A percentile compares a stretch with the other conserved stretches of the same genome.
Conservation (phyloP, 2,888 invertebrate genomes). For the Lysandra bellargus region DNA sequence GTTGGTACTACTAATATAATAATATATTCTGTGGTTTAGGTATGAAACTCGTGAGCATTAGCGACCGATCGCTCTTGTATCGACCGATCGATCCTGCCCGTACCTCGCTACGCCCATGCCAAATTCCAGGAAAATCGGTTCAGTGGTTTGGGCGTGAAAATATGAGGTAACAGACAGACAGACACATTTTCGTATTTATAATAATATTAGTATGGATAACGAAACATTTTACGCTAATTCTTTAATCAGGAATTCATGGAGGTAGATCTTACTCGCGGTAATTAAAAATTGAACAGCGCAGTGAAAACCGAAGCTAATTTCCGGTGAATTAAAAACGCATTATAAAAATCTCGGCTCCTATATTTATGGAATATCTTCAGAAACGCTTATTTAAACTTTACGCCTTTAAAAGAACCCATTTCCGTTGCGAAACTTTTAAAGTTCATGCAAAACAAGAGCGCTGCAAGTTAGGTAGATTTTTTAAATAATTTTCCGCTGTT, state of each 20-base stretch:
- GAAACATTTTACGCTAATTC: too few relatives aligned
- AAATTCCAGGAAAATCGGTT: too few relatives aligned
- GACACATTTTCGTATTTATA: too few relatives aligned
- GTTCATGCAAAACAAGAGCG: constrained; percentile 31
- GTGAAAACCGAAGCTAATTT: not conserved
- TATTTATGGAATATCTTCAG: constrained; percentile 30
- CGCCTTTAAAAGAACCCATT: constrained; percentile 26
- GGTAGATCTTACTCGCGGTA: not conserved
- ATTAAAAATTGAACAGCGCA: not conserved
- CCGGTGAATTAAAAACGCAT: not conserved
- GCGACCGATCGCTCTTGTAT: too few relatives aligned
- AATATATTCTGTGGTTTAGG: too few relatives aligned
- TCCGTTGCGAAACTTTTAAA: constrained; percentile 24
- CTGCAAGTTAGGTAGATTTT: constrained; percentile 35
- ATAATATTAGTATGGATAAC: too few relatives aligned
- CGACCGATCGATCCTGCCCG: too few relatives aligned
- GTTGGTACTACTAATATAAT: too few relatives aligned
- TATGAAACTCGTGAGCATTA: too few relatives aligned
- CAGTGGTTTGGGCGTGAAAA: too few relatives aligned
- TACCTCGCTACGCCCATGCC: too few relatives aligned
- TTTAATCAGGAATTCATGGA: not conserved
- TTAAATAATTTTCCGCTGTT: constrained; percentile 38
- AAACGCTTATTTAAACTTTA: constrained; percentile 26
- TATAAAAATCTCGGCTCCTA: constrained; percentile 3
- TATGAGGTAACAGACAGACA: too few relatives aligned